Conservation (phyloP, 2,888 invertebrate genomes). For the Hyles lineata region DNA sequence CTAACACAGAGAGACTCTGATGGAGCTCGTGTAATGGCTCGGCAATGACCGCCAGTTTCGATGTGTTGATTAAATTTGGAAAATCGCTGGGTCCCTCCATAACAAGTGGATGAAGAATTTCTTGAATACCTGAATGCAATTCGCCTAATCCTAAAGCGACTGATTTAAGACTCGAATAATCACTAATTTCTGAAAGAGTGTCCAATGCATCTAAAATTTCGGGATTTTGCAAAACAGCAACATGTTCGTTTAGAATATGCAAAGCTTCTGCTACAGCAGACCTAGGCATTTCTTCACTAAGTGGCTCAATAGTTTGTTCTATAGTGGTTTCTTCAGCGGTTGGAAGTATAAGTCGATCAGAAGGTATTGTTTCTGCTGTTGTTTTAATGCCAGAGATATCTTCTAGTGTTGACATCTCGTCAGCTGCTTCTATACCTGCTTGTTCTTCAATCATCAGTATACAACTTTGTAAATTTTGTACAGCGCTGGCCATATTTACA, state of each 20-base stretch:
- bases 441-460: conserved; percentile 79
- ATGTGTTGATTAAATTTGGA: conserved; percentile 49
- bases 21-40: conserved; percentile 72
- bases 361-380: conserved; percentile 75
- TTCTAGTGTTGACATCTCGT: conserved; percentile 84
- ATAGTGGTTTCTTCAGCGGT: conserved; percentile 56
- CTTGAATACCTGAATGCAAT: conserved; percentile 65
- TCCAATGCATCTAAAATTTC: conserved; percentile 68
- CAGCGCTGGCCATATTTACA: conserved; percentile 65
- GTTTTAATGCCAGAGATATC: conserved; percentile 86
- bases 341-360: conserved; percentile 65
- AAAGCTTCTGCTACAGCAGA: conserved; percentile 68
- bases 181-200: conserved; percentile 67
- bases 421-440: conserved; percentile 73
- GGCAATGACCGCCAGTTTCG: conserved; percentile 65
- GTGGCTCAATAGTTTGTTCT: conserved; percentile 49
- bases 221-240: conserved; percentile 65
- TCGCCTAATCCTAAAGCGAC: conserved; percentile 61
- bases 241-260: conserved; percentile 66
- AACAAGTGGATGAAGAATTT: conserved; percentile 67
- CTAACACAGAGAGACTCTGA: conserved; percentile 68
- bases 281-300: conserved; percentile 47
- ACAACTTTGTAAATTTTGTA: conserved; percentile 74
- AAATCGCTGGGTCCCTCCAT: conserved; percentile 66
- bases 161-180: conserved; percentile 68